Evolutionary conservation across 2,113 vertebrate genomes (phyloP), one percentile per base, ranked within the genome.

Genomic region (Coregonus clupeaformis): DNA sequence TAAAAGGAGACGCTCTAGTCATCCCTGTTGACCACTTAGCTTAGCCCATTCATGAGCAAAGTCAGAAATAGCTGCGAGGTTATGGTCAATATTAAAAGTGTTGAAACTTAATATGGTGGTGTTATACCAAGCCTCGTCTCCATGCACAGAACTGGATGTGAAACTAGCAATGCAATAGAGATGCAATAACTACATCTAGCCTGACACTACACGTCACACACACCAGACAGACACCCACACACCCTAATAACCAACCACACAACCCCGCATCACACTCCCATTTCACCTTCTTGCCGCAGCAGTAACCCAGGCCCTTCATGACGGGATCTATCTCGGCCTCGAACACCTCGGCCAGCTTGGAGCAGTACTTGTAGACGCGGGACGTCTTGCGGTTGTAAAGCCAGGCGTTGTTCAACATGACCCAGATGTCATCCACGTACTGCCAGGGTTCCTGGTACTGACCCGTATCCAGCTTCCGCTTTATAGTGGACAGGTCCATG

Each of bases 381-480:
- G 98, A 99, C 7, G 98, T 98, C 89, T 99, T 99, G 75, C 97
- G 96, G 83, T 99, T 99, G 90, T 99, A 99, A 16, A 99, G 92
- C 98, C 98, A 99, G 72, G 98, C 98, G 24, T 99, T 99, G 92
- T 98, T 99, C 90, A 99, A 99, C 98, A 99, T 99, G 59, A 99
- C 94, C 96, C 97, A 99, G 91, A 99, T 97, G 85, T 99, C 98
- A 63, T 99, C 98, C 79, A 99, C 97, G 16, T 99, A 99, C 81
- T 99, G 98, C 98, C 98, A 99, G 0, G 98, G 98, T 6, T 99
- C 98, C 89, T 99, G 97, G 85, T 97, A 99, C 82, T 99, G 98
- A 74, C 98, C 98, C 59, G 97, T 99, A 89, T 99, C 98, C 72
- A 99, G 89, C 85, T 99, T 99, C 78, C 97, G 93, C 90, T 99